Conservation (phyloP, 2,888 invertebrate species). For the Barypeithes pellucidus region DNA sequence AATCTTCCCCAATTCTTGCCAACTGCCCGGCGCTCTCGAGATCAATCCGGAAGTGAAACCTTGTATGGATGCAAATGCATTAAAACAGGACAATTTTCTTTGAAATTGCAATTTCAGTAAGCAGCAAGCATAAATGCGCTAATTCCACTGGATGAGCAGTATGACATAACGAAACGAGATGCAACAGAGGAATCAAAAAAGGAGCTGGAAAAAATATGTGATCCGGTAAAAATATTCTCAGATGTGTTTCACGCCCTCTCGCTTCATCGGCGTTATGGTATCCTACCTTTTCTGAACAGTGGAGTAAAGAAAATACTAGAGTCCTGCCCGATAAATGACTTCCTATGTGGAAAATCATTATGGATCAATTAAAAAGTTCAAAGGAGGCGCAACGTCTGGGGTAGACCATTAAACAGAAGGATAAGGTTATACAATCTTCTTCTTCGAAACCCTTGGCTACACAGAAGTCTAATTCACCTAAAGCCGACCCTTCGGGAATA, state of each 20-base stretch:
- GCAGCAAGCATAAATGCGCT: conserved; percentile 37
- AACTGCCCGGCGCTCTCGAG: conserved; percentile 37
- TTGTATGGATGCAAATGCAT: conserved; percentile 36
- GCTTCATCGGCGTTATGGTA: conserved; percentile 30
- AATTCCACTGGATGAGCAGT: conserved; percentile 36
- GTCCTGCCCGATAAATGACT: conserved; percentile 38
- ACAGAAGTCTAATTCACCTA: not conserved
- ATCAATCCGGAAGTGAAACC: conserved; percentile 43
- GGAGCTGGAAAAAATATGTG: conserved; percentile 25
- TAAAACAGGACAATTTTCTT: conserved; percentile 26
- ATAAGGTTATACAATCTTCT: not conserved
- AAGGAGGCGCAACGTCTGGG: conserved; percentile 42
- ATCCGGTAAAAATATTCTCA: conserved; percentile 24
- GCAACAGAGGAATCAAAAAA: conserved; percentile 35
- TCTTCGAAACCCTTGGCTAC: conserved; percentile 14
- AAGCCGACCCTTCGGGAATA: conserved; percentile 14
- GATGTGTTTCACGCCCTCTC: conserved; percentile 35
- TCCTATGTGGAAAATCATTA: conserved; percentile 40
- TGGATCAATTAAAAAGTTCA: conserved; percentile 37
- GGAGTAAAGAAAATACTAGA: conserved; percentile 42
- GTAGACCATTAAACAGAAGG: conserved; percentile 38
- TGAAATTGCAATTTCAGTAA: conserved; percentile 36
- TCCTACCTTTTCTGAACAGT: conserved; percentile 39
- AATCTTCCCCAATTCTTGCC: conserved; percentile 33
- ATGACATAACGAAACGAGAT: conserved; percentile 35